Evolutionary conservation across 2,888 invertebrate genomes (phyloP).

Genomic region (Calliphora vomitoria): DNA sequence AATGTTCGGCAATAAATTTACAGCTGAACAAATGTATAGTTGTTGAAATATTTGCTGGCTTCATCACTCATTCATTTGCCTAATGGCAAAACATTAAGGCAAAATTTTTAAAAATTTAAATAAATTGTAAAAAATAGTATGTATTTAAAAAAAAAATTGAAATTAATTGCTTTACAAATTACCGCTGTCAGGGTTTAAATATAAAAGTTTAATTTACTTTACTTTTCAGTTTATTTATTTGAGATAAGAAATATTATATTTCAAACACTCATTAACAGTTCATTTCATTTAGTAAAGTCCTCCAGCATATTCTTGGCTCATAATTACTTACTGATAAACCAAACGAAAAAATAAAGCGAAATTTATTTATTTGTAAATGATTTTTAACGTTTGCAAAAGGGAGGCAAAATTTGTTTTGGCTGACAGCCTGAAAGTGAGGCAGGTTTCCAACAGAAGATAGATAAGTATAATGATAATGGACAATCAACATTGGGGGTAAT

Average conservation of each 20-base stretch:
- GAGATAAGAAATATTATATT: conserved; percentile 28
- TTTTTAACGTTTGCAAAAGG: not conserved
- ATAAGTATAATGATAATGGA: conserved; percentile 47
- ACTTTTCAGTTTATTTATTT: conserved; percentile 15
- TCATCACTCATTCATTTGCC: not conserved
- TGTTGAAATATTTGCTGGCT: not conserved
- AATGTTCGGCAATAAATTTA: not conserved
- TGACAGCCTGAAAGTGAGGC: conserved; percentile 11
- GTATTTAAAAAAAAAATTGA: not conserved
- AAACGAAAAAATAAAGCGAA: not conserved
- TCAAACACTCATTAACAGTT: conserved; percentile 52
- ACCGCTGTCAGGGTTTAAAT: conserved; percentile 1
- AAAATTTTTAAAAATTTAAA: not conserved
- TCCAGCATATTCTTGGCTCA: conserved; percentile 23
- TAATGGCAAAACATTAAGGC: not conserved
- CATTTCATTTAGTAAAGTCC: conserved; percentile 26
- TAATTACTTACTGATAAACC: conserved; percentile 21
- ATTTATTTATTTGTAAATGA: conserved; percentile 2
- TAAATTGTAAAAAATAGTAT: not conserved
- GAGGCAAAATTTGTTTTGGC: not conserved
- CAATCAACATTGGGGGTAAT: conserved; percentile 46
- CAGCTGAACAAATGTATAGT: not conserved
- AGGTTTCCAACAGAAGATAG: not conserved
- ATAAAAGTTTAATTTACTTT: no score
- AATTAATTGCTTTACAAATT: conserved; percentile 19